Conservation (phyloP, 2,888 invertebrate genomes). For the Apotomis capreana region DNA sequence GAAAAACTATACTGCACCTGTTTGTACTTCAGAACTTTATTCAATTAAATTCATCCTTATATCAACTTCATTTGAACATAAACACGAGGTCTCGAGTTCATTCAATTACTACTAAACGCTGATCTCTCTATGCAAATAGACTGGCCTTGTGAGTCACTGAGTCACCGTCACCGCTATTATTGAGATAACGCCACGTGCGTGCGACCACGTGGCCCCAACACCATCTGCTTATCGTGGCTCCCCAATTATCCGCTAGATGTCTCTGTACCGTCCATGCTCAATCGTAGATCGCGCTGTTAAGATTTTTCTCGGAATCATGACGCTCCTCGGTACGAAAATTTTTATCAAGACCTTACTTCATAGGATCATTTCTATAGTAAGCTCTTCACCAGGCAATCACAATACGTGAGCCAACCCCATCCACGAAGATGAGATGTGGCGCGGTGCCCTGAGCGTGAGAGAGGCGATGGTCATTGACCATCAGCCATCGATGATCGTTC, state of each 20-base stretch:
- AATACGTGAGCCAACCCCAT: slow-evolving; percentile 49
- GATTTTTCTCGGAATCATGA: slow-evolving; percentile 7
- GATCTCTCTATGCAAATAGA: background rate
- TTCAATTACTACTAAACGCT: background rate
- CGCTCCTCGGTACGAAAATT: background rate
- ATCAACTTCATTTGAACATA: background rate
- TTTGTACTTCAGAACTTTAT: no score
- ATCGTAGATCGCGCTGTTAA: slow-evolving; percentile 1
- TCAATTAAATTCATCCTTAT: no score
- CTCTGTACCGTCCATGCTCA: background rate
- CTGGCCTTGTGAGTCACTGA: background rate
- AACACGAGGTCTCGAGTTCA: background rate
- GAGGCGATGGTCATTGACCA: slow-evolving; percentile 45
- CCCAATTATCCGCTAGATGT: slow-evolving; percentile 1
- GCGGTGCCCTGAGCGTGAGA: slow-evolving; percentile 54
- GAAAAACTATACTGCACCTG: no score
- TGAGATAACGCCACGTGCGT: background rate
- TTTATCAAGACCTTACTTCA: background rate
- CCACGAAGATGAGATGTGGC: slow-evolving; percentile 57
- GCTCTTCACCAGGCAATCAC: slow-evolving; percentile 49
- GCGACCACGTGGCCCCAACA: background rate
- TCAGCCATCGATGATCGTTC: slow-evolving; percentile 60
- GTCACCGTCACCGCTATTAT: background rate
- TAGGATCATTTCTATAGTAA: slow-evolving; percentile 40
- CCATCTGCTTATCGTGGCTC: background rate